These are phyloP conservation scores for Zeus faber DNA, from an alignment of 2,113 vertebrate genomes.

Conservation along the genomic window DNA sequence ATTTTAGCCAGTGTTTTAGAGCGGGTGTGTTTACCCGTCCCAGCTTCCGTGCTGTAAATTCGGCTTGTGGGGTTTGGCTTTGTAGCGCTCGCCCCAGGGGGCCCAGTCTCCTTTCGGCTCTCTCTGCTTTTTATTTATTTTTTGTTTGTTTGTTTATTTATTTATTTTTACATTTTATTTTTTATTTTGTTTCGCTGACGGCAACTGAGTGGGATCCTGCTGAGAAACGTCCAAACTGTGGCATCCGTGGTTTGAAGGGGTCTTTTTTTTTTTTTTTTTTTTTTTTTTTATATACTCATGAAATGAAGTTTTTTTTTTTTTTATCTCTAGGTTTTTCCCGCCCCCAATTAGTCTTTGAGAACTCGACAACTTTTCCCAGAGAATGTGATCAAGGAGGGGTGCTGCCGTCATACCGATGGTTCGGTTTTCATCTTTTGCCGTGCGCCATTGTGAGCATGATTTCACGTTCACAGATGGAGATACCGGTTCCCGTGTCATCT, in stretches of 20 bases:
- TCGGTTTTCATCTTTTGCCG: too few species aligned
- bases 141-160: too few species aligned
- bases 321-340: constrained; percentile 22
- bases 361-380: constrained; percentile 30
- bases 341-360: constrained; percentile 42
- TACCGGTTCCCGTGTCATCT: too few species aligned
- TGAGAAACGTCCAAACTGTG: constrained; percentile 32
- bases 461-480: too few species aligned
- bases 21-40: constrained; percentile 19
- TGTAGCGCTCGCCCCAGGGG: constrained; percentile 38
- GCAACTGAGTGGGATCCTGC: constrained; percentile 47
- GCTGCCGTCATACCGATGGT: constrained; percentile 15
- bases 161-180: too few species aligned
- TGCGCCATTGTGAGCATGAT: too few species aligned
- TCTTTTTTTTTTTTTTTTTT: background rate
- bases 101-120: constrained; percentile 41
- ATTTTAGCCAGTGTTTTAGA: background rate
- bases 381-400: constrained; percentile 15
- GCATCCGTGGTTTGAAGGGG: constrained; percentile 44
- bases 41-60: constrained; percentile 17
- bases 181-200: constrained; percentile 44
- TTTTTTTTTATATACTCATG: background rate
- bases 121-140: too few species aligned
- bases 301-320: too few species aligned
- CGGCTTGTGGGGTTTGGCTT: constrained; percentile 34